Base-by-base conservation (phyloP, 2,888 invertebrate species). In the Parnassius glacialis region DNA sequence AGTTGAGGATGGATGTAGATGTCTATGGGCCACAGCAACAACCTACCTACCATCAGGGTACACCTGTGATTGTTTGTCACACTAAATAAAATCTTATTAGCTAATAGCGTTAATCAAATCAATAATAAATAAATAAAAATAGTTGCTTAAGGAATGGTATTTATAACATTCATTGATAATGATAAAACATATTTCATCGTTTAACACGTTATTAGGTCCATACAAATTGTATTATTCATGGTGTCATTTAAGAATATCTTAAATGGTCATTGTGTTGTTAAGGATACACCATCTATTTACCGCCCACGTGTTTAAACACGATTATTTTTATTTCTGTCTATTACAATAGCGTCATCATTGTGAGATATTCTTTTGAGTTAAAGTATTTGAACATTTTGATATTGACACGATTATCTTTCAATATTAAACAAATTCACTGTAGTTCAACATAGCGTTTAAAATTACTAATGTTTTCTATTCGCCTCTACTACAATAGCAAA, bases 201-300 rank as follows among this genome's bases (percentile, higher is more conserved):
- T 44, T 63, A 69, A 67, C 57, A 61, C 61, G 45, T 79, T 74
- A 80, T 65, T 70, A 71, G 69, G 73, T 69, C 73, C 70, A 69
- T 70, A 69, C 69, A 71, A 69, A 68, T 59, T 63, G 45, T 65
- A 70, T 70, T 71, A 65, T 74, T 74, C 69, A 73, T 70, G 67
- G 70, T 71, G 72, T 73, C 72, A 71, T 74, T 76, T 76, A 78
- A 77, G 77, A 82, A 67, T 70, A 76, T 61, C 62, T 65, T 42
- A 65, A 61, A 55, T 67, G 54, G 63, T 65, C 65, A 63, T 64
- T 65, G 64, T 67, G 55, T 64, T 64, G 57, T 52, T 56, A 64
- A 56, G 58, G 59, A 59, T 61, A n/a, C 51, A 63, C 58, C 57
- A 34, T 54, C 60, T 52, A 52, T 61, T 68, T 47, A 65, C 68